Percentiles rank a stretch among this genome's conserved stretches.
These are phyloP conservation scores for Pseudococcus viburni DNA, from an alignment of 2,888 invertebrate species.

Conservation along the genomic window DNA sequence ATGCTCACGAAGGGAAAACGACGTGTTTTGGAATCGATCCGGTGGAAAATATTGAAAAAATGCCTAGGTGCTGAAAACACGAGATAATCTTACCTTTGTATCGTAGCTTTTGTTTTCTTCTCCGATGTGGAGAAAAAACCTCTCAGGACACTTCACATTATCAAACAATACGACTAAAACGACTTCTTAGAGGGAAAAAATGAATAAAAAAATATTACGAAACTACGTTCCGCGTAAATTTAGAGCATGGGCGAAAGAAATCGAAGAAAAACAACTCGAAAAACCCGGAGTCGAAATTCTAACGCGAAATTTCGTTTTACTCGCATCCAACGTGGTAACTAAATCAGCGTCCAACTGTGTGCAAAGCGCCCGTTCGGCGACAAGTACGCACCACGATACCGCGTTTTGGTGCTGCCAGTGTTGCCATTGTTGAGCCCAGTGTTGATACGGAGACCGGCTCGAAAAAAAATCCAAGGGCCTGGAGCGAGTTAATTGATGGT, in stretches of 20 bases:
- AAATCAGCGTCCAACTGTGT: slow-evolving; percentile 47
- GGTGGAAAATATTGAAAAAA: not conserved
- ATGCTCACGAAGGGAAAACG: not conserved
- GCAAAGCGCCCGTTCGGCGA: slow-evolving; percentile 52
- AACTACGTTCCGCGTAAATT: not conserved
- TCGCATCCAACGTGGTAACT: slow-evolving; percentile 53
- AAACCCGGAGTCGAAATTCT: slow-evolving; percentile 11
- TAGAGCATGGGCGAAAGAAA: not conserved
- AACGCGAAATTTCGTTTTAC: slow-evolving; percentile 30
- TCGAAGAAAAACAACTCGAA: not conserved
- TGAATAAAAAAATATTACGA: not conserved
- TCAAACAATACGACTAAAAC: not conserved
- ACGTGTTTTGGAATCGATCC: not conserved
- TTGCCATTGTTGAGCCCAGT: not conserved
- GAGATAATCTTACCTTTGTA: slow-evolving; percentile 12
- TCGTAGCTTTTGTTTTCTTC: not conserved
- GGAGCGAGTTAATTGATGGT: not conserved
- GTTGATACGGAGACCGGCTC: not conserved
- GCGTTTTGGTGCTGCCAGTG: slow-evolving; percentile 21
- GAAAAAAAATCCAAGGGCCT: not conserved
- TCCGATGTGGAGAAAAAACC: not conserved
- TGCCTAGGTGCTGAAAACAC: not conserved
- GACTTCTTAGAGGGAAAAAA: not conserved
- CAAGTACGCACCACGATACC: slow-evolving; percentile 52
- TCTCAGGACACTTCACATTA: not conserved